Conservation (phyloP, 2,113 vertebrate species). For the Colius striatus region DNA sequence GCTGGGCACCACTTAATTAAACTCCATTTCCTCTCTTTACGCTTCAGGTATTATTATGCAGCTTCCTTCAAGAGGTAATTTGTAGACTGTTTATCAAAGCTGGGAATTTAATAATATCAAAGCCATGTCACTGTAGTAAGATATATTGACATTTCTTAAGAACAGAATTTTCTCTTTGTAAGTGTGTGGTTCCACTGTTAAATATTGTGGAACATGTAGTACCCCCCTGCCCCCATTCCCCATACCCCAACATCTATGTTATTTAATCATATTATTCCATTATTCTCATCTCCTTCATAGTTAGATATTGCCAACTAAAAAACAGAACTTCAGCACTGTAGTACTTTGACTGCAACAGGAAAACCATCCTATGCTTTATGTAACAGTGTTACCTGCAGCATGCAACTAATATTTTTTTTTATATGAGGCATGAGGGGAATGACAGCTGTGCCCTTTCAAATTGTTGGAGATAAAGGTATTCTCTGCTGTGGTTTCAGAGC, state of each 20-base stretch:
- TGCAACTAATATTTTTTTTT: background rate
- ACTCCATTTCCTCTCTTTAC: conserved; percentile 72
- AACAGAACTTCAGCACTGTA: background rate
- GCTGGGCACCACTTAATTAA: conserved; percentile 79
- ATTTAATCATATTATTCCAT: background rate
- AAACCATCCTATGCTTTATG: background rate
- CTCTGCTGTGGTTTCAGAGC: background rate
- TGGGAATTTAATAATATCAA: conserved; percentile 75
- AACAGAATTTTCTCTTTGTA: conserved; percentile 1
- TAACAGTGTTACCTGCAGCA: background rate
- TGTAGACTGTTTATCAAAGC: conserved; percentile 76
- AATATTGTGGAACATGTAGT: background rate
- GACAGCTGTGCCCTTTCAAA: background rate
- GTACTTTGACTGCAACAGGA: background rate
- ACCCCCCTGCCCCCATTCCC: too few relatives aligned
- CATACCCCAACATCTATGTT: background rate
- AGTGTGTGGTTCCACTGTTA: conserved; percentile 10
- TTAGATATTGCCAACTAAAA: background rate
- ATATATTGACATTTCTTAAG: conserved; percentile 44
- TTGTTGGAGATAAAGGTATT: background rate
- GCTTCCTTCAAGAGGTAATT: conserved; percentile 74
- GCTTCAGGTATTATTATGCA: conserved; percentile 74
- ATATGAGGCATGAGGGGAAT: background rate
- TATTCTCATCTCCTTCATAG: background rate
- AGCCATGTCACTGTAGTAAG: conserved; percentile 42